These are phyloP conservation scores for Acropora yongei DNA, from an alignment of 64 coral and sea anemone species.

Conservation along the genomic window DNA sequence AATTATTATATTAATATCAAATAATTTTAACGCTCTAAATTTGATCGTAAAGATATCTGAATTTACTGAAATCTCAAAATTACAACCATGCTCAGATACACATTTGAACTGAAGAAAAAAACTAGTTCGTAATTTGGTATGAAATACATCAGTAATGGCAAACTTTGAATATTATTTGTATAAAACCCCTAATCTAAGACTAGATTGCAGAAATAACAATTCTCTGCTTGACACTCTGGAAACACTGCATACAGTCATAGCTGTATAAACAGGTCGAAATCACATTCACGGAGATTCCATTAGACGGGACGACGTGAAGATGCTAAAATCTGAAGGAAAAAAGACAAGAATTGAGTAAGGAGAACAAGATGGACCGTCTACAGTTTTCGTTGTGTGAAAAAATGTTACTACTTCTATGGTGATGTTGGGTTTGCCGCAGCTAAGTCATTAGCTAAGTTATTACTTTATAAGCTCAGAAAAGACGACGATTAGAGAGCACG, in stretches of 20 bases:
- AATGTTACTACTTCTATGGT: too few species aligned
- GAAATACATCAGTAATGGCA: neutral
- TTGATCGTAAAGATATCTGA: neutral
- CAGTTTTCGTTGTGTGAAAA: too few species aligned
- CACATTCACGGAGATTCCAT: neutral
- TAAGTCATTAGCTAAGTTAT: too few species aligned
- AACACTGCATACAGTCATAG: neutral
- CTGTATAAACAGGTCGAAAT: neutral
- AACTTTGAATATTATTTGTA: slow-evolving; percentile 22
- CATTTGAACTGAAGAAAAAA: neutral
- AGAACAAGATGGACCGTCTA: too few species aligned
- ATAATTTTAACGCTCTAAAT: neutral
- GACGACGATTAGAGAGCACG: too few species aligned
- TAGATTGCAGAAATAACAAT: neutral
- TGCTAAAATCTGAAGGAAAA: too few species aligned
- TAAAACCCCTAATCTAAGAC: slow-evolving; percentile 1
- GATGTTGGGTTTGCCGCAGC: too few species aligned
- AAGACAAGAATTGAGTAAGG: too few species aligned
- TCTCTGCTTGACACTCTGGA: slow-evolving; percentile 15
- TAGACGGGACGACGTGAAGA: neutral
- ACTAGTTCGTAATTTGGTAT: neutral
- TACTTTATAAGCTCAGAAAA: too few species aligned
- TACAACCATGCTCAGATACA: neutral
- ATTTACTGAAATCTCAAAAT: neutral
- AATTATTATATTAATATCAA: too few species aligned